Base-by-base conservation (phyloP, 2,797 vertebrate genomes). In the Otolemur crassicaudatus region DNA sequence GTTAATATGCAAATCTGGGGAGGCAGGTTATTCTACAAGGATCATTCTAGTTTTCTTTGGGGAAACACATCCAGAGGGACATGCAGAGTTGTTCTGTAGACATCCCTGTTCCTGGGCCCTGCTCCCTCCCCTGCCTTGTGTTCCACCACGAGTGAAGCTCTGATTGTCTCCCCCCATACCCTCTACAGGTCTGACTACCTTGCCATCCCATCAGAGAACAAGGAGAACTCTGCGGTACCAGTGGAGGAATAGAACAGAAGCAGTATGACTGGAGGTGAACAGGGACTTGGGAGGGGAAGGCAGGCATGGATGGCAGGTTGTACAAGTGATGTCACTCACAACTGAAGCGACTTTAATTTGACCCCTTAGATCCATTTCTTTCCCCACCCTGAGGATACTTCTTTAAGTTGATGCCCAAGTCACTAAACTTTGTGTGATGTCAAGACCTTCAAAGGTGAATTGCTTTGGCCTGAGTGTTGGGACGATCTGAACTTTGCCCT, bases 151-250 rank as follows among this genome's bases (percentile, higher is more conserved):
- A 58, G 60, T 58, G 34, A 82, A 43, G 63, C 25, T 37, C 53
- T 63, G 70, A 82, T 34, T 97, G 83, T 98, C 94, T 98, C 96
- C 98, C 97, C 94, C 98, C 97, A 67, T 80, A 94, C 98, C 94
- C 97, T 72, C 98, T 93, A 43, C 98, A 99, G 99, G 98, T 99
- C 99, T 98, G 99, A 99, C 99, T 99, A 99, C 98, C 99, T 99
- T 97, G 99, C 99, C 31, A 99, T 99, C 98, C 99, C 99, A 0
- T 99, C 99, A 27, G 99, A 99, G 98, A 99, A 99, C 98, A 99
- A 99, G 99, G 99, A 99, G 96, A 99, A 99, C 96, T 99, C 99
- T 31, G 98, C 98, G 0, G 98, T 99, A 94, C 99, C 99, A 10
- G 99, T 99, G 98, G 99, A 99, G 97, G 99, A 99, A 97, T 99